phyloP scores from a whole-genome alignment of 2,113 vertebrate genomes.

The Tenebrosternarchus preto region DNA sequence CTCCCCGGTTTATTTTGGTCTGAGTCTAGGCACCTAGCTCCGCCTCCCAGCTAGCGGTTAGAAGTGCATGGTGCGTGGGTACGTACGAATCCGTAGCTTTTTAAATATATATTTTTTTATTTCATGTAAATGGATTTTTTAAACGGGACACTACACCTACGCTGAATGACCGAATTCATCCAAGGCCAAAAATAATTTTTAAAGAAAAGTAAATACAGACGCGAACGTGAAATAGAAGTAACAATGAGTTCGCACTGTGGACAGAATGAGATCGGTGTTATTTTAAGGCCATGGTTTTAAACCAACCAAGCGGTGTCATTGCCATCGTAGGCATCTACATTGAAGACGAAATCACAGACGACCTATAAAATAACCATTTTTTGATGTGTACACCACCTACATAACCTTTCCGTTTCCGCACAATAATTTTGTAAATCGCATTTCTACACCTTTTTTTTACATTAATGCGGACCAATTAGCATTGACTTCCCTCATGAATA shows the following conservation, averaged over 20 bases:
- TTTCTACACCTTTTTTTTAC: no score
- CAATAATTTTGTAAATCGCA: no score
- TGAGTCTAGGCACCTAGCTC: neutral
- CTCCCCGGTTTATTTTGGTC: neutral
- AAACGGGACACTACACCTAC: no score
- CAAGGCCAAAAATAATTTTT: neutral
- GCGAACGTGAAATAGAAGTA: neutral
- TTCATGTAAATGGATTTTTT: no score
- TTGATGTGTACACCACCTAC: no score
- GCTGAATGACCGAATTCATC: neutral
- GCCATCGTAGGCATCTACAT: neutral
- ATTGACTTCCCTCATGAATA: no score
- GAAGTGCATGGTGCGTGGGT: neutral
- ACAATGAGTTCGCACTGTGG: neutral
- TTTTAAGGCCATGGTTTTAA: neutral
- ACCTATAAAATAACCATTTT: no score
- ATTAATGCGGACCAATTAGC: no score
- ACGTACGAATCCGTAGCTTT: no score
- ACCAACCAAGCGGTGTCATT: neutral
- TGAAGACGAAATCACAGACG: no score
- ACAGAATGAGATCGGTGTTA: neutral
- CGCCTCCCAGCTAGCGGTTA: neutral
- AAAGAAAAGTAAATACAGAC: neutral
- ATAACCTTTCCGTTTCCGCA: no score
- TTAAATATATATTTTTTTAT: no score